phyloP scores from a whole-genome alignment of 2,888 invertebrate species.

The Cotesia congregata region DNA sequence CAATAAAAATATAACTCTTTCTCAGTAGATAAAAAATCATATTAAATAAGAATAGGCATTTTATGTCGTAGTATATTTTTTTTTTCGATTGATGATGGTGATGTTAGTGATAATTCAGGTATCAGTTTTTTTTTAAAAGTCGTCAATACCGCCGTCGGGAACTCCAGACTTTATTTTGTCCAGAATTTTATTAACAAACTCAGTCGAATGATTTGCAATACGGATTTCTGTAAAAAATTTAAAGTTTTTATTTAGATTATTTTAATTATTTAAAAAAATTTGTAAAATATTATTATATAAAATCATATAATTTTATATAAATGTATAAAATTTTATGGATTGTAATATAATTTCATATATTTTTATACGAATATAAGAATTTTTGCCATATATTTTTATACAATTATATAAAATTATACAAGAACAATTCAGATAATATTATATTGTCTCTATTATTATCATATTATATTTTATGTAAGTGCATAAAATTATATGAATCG shows the following conservation, averaged over 20 bases:
- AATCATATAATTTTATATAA: too few relatives aligned
- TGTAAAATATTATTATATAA: neutral
- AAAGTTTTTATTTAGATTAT: too few relatives aligned
- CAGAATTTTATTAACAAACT: conserved; percentile 93
- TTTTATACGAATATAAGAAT: too few relatives aligned
- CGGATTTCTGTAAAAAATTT: conserved; percentile 77
- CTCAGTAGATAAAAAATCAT: neutral
- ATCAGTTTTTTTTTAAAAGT: conserved; percentile 72
- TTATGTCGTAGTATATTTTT: conserved; percentile 37
- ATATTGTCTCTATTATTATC: too few relatives aligned
- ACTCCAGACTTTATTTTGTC: conserved; percentile 88
- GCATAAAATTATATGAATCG: too few relatives aligned
- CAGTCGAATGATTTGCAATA: conserved; percentile 93
- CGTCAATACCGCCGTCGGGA: conserved; percentile 83
- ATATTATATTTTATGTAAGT: too few relatives aligned
- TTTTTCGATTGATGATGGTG: neutral
- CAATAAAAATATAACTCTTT: neutral
- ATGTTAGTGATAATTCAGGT: conserved; percentile 27
- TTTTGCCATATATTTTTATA: too few relatives aligned
- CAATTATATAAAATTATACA: too few relatives aligned
- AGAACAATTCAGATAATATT: too few relatives aligned
- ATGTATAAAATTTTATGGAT: neutral
- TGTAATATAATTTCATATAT: too few relatives aligned
- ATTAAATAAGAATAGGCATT: conserved; percentile 28
- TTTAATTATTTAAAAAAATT: conserved; percentile 21